Base-by-base conservation (phyloP, 2,113 vertebrate species). In the Hylia prasina region DNA sequence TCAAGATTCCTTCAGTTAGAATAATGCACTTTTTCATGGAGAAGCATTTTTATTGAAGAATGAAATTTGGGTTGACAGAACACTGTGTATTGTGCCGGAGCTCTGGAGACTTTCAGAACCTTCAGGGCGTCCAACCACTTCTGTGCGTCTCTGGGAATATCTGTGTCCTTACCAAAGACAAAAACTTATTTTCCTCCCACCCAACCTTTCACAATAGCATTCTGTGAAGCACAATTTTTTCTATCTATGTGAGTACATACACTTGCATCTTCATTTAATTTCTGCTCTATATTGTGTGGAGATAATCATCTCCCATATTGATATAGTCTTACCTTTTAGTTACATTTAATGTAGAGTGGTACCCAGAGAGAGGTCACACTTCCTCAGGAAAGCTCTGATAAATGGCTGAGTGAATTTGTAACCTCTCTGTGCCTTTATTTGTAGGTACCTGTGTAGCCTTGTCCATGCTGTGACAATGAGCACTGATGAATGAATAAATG, bases 131-230 rank as follows among this genome's bases (percentile, higher is more conserved):
- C 48, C 39, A 31, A 13, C 8, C 27, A 39, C 31, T 42, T 80
- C n/a, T 1, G 0, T 33, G 12, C 0, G 1, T 56, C 17, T 87
- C n/a, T 68, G 11, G 31, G 17, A 68, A 60, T 13, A 78, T 6
- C 15, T 84, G 31, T 48, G 25, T 37, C 42, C 11, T 42, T 66
- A 42, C 7, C 27, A 51, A 81, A 22, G 66, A n/a, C 15, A 30
- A 77, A 44, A 22, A 37, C 16, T 30, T 78, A 22, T 57, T 53
- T 65, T 84, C 17, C 13, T 66, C 27, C 39, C 12, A 61, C 24
- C 5, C 31, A 84, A 6, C 4, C 8, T 35, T 76, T 37, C 51
- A 35, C 19, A 60, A 17, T 1, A 73, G 15, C 13, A 56, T 69
- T 81, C 25, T 9, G 1, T 2, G 1, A 86, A 10, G 30, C 47